These are phyloP conservation scores for Enteromius thamalakanensis DNA, from an alignment of 2,797 vertebrate species.

Conservation along the genomic window DNA sequence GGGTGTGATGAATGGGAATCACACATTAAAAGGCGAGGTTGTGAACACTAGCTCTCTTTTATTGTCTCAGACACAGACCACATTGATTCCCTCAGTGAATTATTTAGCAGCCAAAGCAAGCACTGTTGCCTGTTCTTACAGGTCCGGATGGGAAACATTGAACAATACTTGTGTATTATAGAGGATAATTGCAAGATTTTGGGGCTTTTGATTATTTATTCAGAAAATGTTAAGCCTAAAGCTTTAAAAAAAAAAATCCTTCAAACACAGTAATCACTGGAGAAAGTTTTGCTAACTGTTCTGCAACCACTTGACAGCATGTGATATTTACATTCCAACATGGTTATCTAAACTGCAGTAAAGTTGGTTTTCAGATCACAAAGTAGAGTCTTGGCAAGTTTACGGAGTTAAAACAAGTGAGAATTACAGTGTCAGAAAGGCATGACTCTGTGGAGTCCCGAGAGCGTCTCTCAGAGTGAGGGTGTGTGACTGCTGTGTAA, in stretches of 20 bases:
- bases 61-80: constrained; percentile 30
- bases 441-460: constrained; percentile 31
- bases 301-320: neutral
- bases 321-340: neutral
- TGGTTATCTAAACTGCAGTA: neutral
- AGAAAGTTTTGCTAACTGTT: neutral
- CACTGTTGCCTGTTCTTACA: constrained; percentile 20
- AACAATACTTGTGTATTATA: neutral
- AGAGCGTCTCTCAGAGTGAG: constrained; percentile 17
- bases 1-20: constrained; percentile 14
- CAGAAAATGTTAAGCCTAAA: constrained; percentile 7
- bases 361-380: constrained; percentile 5
- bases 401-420: constrained; percentile 29
- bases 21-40: constrained; percentile 38
- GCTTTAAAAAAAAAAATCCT: neutral
- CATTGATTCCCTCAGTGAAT: constrained; percentile 54
- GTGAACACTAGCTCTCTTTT: constrained; percentile 46
- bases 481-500: constrained; percentile 38
- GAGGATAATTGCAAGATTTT: neutral
- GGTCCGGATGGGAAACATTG: constrained; percentile 8
- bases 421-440: constrained; percentile 44
- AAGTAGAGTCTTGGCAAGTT: constrained; percentile 36
- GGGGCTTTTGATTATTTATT: neutral
- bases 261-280: neutral
- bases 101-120: constrained; percentile 51